Evolutionary conservation across 2,888 invertebrate species (phyloP).

Genomic region (Saturnia pavonia): DNA sequence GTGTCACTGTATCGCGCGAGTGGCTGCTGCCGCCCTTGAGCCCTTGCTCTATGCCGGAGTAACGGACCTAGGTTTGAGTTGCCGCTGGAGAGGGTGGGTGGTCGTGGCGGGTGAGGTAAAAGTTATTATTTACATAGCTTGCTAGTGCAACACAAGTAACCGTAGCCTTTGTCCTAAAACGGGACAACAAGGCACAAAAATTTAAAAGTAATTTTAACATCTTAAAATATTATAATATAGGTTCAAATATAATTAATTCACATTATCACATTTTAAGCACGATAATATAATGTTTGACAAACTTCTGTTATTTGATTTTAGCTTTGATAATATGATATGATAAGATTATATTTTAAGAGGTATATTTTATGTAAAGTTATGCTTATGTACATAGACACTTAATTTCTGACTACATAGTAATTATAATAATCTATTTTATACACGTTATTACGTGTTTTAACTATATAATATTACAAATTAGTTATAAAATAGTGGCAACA

Average conservation of each 20-base stretch:
- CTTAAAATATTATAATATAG: background rate
- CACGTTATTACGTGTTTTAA: background rate
- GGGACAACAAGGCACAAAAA: too few relatives aligned
- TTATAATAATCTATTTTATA: background rate
- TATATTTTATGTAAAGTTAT: background rate
- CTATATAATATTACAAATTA: too few relatives aligned
- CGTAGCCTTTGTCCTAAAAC: background rate
- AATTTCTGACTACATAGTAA: background rate
- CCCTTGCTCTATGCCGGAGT: too few relatives aligned
- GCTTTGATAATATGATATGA: background rate
- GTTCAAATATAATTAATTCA: background rate
- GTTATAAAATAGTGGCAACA: too few relatives aligned
- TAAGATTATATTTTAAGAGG: background rate
- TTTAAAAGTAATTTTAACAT: too few relatives aligned
- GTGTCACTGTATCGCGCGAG: too few relatives aligned
- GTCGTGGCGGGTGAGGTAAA: too few relatives aligned
- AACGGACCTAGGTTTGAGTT: too few relatives aligned
- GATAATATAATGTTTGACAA: background rate
- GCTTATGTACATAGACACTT: background rate
- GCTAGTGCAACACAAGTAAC: too few relatives aligned
- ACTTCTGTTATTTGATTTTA: constrained; percentile 1
- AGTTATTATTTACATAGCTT: too few relatives aligned
- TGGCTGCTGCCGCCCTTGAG: too few relatives aligned
- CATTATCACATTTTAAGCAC: background rate
- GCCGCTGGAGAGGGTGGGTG: too few relatives aligned